A percentile compares a stretch with the other conserved stretches of the same genome.
Evolutionary conservation across 2,797 vertebrate species (phyloP).

Genomic region (Limosa lapponica): DNA sequence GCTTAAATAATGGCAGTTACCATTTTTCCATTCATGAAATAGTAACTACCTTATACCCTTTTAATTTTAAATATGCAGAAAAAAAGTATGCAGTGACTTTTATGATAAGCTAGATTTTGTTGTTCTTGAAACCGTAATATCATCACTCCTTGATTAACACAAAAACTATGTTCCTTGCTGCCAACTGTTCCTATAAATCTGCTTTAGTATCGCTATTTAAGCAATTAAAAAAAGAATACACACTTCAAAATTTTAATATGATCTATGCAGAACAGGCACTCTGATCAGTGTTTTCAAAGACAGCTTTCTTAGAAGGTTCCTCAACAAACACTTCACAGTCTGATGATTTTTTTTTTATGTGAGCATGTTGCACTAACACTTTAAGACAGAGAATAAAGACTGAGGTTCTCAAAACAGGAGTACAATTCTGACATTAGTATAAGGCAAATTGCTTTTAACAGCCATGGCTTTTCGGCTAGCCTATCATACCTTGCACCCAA

Average conservation of each 20-base stretch:
- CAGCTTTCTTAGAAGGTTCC: not conserved
- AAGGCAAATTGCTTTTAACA: not conserved
- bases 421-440: not conserved
- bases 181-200: not conserved
- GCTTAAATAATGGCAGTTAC: not conserved
- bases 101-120: not conserved
- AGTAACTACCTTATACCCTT: not conserved
- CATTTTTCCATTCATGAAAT: not conserved
- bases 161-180: not conserved
- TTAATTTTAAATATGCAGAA: not conserved
- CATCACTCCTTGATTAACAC: not conserved
- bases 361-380: not conserved
- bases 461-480: not conserved
- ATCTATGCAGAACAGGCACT: not conserved
- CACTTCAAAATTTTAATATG: not conserved
- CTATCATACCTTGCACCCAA: constrained; percentile 88
- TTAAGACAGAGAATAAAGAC: not conserved
- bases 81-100: not conserved
- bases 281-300: not conserved
- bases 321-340: not conserved
- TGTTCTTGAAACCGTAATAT: not conserved
- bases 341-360: not conserved
- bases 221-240: not conserved
- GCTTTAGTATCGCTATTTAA: not conserved
- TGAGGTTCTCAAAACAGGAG: not conserved